Base-by-base conservation (phyloP, 2,888 invertebrate species). In the Eupithecia centaureata region DNA sequence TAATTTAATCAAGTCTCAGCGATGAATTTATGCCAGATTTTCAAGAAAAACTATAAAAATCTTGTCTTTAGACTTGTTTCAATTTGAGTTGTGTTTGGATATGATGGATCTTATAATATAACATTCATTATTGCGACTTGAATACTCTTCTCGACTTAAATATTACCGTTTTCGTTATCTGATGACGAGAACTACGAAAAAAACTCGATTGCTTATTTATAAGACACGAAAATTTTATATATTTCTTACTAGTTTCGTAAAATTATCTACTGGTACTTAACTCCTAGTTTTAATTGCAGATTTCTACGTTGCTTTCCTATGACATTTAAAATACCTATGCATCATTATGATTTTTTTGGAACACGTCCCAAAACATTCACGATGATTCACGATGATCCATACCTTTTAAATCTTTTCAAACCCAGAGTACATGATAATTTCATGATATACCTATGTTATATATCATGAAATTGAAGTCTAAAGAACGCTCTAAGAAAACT, bases 141-240 rank as follows among this genome's bases (percentile, higher is more conserved):
- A 12, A 47, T 22, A 47, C 4, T 47, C 18, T 12, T 47, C 10
- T 47, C 10, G 12, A 42, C 7, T 18, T 18, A 42, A 47, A 12
- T 47, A 22, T 4, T 10, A 18, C 18, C 1, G 5, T 51, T 27
- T 52, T 2, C 0, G 1, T 5, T 13, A 52, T 25, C 0, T 25
- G 1, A 25, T 10, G 12, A 27, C 52, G 1, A 27, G 13, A 13
- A 7, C 25, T 27, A 27, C 27, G 27, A 27, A 52, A 51, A 15
- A 25, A 15, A 27, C 52, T 27, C 27, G 27, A 15, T 15, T 5
- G 25, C n/a, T 13, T 27, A 27, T 52, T 12, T 8, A 47, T 2
- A 10, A 52, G 27, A 52, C 27, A 52, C 27, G 27, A 52, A 13
- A 52, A n/a, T n/a, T 52, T 52, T 12, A 52, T 25, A 52, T 52